Percentiles rank a stretch among this genome's conserved stretches.
These are phyloP conservation scores for Lycopodina hypogea DNA, from an alignment of 37 sponge, comb jelly and placozoan species.

Conservation along the genomic window DNA sequence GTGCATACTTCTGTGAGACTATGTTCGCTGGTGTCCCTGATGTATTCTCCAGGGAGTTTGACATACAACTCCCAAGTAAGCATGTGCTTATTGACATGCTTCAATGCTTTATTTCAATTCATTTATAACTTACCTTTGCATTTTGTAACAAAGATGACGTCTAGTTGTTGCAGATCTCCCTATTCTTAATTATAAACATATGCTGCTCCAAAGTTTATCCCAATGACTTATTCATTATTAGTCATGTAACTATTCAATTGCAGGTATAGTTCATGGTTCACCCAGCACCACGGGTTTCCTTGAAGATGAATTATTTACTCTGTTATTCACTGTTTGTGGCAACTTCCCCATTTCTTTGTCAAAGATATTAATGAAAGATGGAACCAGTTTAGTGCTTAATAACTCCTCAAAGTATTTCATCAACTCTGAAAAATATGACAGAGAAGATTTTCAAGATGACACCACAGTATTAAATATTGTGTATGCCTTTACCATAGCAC, in stretches of 20 bases:
- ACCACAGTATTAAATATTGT: background rate
- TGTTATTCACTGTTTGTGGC: constrained; percentile 17
- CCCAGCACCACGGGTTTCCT: background rate
- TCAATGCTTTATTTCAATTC: too few species aligned
- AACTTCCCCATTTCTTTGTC: background rate
- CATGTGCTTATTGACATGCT: background rate
- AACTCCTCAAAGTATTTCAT: constrained; percentile 13
- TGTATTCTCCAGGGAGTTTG: background rate
- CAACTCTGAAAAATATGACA: background rate
- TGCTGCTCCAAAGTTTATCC: background rate
- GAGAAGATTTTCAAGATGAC: background rate
- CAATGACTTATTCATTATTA: too few species aligned
- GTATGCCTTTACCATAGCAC: constrained; percentile 7
- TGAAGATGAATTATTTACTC: background rate
- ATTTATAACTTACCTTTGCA: too few species aligned
- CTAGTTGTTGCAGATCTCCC: too few species aligned
- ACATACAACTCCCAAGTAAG: constrained; percentile 17
- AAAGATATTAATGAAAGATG: background rate
- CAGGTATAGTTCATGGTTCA: background rate
- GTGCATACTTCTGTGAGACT: constrained; percentile 25
- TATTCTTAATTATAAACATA: too few species aligned
- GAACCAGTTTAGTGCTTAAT: background rate
- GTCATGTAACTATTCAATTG: background rate
- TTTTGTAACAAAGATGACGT: too few species aligned
- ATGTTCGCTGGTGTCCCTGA: background rate